Evolutionary conservation across 2,113 vertebrate species (phyloP), one percentile per base, ranked within the genome.

Genomic region (Crotalus tigris): DNA sequence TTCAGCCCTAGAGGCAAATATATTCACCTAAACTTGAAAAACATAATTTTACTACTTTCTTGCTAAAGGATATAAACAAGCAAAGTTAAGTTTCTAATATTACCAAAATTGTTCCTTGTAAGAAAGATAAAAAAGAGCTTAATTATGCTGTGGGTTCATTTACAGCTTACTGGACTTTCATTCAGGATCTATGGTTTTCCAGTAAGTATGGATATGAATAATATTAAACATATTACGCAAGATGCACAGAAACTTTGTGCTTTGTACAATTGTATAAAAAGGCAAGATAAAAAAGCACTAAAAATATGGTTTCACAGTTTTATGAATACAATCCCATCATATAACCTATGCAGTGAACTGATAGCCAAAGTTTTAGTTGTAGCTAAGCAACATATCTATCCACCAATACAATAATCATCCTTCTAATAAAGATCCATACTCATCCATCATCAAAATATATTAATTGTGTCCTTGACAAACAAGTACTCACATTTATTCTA

Each of bases 41-140:
- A 26, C 8, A n/a, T 24, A 69, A 29, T 69, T 87, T 95, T 94
- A 92, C 24, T 53, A 64, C n/a, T 94, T 94, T 95, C 69, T 49
- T 87, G 90, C 85, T 89, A 75, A 87, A 90, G 1, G 19, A 21
- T 88, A 85, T 53, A n/a, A 91, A 23, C 46, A 24, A 81, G 87
- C 59, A 26, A 59, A 88, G 92, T 23, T 92, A 92, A 3, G 0
- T 1, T 2, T 23, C 1, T 69, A 44, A 94, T 88, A 51, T 93
- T 86, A 7, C 61, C 12, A 49, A n/a, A 33, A 33, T 26, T 92
- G 87, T 12, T 88, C 93, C 96, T 94, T 93, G 55, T 94, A 93
- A 92, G 3, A 92, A 49, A 33, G 23, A 59, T 57, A 0, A 21
- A 54, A 85, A 23, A 90, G 24, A 59, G 51, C 51, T 85, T 90